Base-by-base conservation (phyloP, 2,888 invertebrate species). In the Bellardia pandia region DNA sequence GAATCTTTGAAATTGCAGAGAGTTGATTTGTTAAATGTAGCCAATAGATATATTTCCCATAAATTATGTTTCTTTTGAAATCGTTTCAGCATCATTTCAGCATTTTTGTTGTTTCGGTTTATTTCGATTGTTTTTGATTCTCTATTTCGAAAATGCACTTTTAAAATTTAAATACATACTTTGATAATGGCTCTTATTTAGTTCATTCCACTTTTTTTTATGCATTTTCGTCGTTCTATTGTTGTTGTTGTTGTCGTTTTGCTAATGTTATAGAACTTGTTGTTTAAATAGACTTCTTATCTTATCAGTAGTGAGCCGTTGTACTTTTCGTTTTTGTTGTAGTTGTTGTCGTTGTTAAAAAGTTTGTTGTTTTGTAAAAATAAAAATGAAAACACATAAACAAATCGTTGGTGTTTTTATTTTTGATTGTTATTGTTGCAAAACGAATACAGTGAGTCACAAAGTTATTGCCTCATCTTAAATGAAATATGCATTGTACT, bases 321-420 rank as follows among this genome's bases (percentile, higher is more conserved):
- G 62, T 64, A 45, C 66, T 79, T 90, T 90, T 90, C 90, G 83
- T 82, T 71, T 69, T 71, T 75, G 89, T 89, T 89, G 89, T 90
- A 89, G 90, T 90, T 40, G 16, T 71, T 48, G 33, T 79, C 48
- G 90, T 89, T 89, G 91, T 91, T 62, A 8, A 60, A 62, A 62
- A 62, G 76, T 64, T 45, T 45, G 51, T 69, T 51, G 14, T 68
- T 69, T 51, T 80, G 37, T 69, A 42, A 69, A 76, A 64, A n/a
- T 42, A 9, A 14, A 68, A 66, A 48, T 45, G 48, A 33, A 48
- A 68, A 45, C 8, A 58, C 23, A 3, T 56, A 56, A 75, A 48
- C 7, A 75, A 75, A 62, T 60, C 40, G 51, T 51, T 76, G 62
- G 48, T 62, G 30, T 75, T 75, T 45, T 33, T 60, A 16, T 40